Evolutionary conservation across 2,888 invertebrate species (phyloP), one percentile per base, ranked within the genome.

Genomic region (Pseudanteris insignis): DNA sequence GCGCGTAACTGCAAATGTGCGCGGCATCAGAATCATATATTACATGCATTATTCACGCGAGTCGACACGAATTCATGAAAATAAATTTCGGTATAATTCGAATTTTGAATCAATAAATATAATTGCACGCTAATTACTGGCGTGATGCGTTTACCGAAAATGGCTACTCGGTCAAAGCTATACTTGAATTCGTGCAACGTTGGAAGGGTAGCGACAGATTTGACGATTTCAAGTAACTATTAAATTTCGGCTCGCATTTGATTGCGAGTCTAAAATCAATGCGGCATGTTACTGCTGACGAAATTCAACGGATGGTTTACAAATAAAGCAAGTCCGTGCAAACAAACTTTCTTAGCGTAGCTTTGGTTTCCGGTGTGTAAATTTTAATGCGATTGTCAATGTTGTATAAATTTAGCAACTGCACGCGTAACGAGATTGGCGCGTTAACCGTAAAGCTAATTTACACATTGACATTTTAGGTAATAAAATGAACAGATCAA

Each of bases 1-100:
- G 33, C 30, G 28, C 32, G 38, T 44, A 33, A 38, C 34, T 50
- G 29, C 55, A 46, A 50, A 46, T 26, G 41, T 26, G 60, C 48
- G 38, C 50, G 48, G 30, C 44, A 50, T 11, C 40, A 34, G 44
- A 48, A 61, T 61, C 62, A 62, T 61, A 63, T 58, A 61, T 62
- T 55, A 53, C 59, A 64, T 69, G 64, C 65, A 69, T 69, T 65
- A 69, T 69, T 69, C 68, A 69, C 63, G 55, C 44, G 44, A 40
- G 33, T 38, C 34, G 40, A 28, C 48, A 21, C 28, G 33, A 54
- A 61, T 61, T 54, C 54, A 61, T 61, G 60, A 48, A 54, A 61
- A 54, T 54, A 61, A 48, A 61, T 47, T 54, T 59, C 41, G 30
- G 25, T 41, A 44, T 50, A 54, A 50, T 37, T 38, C 30, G 28